Evolutionary conservation across 2,797 vertebrate genomes (phyloP).

Genomic region (Diplodus sargus): DNA sequence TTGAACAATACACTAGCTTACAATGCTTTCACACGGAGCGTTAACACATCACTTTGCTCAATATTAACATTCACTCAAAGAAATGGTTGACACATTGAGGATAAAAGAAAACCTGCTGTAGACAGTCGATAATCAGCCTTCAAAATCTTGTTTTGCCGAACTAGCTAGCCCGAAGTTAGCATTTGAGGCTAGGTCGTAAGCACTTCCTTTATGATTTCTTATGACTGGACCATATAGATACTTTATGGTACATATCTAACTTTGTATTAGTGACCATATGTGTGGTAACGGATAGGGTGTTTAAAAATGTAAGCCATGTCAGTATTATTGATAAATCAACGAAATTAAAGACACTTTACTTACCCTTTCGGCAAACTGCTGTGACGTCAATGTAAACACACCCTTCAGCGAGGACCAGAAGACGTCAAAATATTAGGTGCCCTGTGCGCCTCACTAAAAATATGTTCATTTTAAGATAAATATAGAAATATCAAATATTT

Average conservation of each 20-base stretch:
- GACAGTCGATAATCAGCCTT: background rate
- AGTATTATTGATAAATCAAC: slow-evolving; percentile 14
- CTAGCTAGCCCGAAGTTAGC: slow-evolving; percentile 61
- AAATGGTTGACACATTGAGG: background rate
- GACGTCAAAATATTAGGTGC: slow-evolving; percentile 62
- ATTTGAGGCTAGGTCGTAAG: slow-evolving; percentile 56
- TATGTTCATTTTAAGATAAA: background rate
- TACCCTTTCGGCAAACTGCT: slow-evolving; percentile 64
- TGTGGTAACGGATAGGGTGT: fast-evolving
- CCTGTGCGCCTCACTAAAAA: slow-evolving; percentile 57
- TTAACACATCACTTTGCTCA: background rate
- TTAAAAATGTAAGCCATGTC: fast-evolving
- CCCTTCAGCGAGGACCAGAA: slow-evolving; percentile 64
- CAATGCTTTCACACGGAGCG: no score
- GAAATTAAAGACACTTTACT: slow-evolving; percentile 55
- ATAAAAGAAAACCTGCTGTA: background rate
- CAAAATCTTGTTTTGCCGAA: slow-evolving; percentile 40
- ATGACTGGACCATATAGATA: background rate
- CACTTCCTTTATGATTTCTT: slow-evolving; percentile 55
- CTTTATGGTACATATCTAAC: background rate
- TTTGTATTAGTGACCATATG: fast-evolving
- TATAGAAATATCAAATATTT: fast-evolving
- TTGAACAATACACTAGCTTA: background rate
- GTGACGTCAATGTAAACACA: slow-evolving; percentile 80
- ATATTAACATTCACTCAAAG: background rate